phyloP scores from a whole-genome alignment of 1,140 invertebrate species.

The Rhyzopertha dominica region DNA sequence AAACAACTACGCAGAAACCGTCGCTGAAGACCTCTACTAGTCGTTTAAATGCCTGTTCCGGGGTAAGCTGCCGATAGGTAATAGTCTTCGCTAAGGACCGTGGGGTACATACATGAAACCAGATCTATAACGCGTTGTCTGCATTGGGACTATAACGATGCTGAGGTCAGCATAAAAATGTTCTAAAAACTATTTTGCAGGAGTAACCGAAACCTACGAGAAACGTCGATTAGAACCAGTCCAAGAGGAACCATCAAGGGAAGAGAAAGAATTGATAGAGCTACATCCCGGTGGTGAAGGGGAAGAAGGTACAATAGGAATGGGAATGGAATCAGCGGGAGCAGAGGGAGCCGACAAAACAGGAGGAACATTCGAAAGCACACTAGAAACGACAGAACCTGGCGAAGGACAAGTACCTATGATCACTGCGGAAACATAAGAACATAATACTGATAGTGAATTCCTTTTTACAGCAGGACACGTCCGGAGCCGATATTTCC shows the following conservation, averaged over 20 bases:
- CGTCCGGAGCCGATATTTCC: constrained; percentile 9
- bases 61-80: too few relatives aligned
- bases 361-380: constrained; percentile 4
- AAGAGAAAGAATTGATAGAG: constrained; percentile 2
- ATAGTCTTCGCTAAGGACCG: too few relatives aligned
- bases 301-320: background rate
- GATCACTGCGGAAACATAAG: constrained; percentile 7
- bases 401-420: constrained; percentile 13
- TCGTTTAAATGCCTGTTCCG: too few relatives aligned
- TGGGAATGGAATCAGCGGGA: background rate
- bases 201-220: background rate
- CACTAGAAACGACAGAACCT: background rate
- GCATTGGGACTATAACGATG: too few relatives aligned
- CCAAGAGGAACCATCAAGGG: background rate
- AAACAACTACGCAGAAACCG: too few relatives aligned
- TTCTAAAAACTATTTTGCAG: too few relatives aligned
- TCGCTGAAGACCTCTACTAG: too few relatives aligned
- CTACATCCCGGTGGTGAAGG: background rate
- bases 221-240: constrained; percentile 4
- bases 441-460: constrained; percentile 1
- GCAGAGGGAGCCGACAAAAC: constrained; percentile 22
- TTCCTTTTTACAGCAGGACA: constrained; percentile 1
- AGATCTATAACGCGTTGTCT: too few relatives aligned
- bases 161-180: too few relatives aligned
- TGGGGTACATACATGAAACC: too few relatives aligned